Base-by-base conservation (phyloP, 2,113 vertebrate genomes). In the Ageneiosus marmoratus region DNA sequence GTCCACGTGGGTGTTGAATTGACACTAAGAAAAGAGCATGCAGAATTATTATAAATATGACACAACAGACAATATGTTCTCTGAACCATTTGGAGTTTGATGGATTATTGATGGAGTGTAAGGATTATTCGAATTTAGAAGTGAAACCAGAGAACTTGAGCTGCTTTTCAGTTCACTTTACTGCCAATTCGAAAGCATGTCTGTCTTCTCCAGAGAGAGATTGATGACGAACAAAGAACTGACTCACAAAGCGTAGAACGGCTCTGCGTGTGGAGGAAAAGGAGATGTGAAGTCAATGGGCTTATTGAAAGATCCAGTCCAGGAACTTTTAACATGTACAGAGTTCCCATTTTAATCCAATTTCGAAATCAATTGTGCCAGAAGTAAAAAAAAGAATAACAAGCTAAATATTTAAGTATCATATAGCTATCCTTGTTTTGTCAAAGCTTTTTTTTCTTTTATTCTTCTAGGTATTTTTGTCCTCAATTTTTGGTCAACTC, bases 261-360 rank as follows among this genome's bases (percentile, higher is more conserved):
- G 56, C 41, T 74, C 50, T 27, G 46, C 27, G n/a, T 63, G 15
- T 55, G 83, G 76, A 74, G 41, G 65, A 80, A 51, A 29, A 76
- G 48, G 27, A 34, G 76, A 58, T 10, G 34, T 29, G 51, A 56
- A 55, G 37, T 46, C 53, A 63, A 44, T 37, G 46, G 56, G 56
- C 27, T n/a, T 37, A 58, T 16, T 34, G 55, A 70, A 65, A 58
- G 44, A 32, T 50, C 8, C 46, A 29, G 16, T 1, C 48, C 3
- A 50, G 46, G n/a, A 27, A n/a, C n/a, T n/a, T n/a, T 48, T 11
- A 4, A 27, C n/a, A 8, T 27, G 70, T 16, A 48, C 7, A 1
- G 32, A 67, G 16, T 8, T 37, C 16, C 13, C 16, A 63, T 63
- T 63, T 63, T 16, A 32, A 63, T 63, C 15, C 16, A 20, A 8